Conservation (phyloP, 2,113 vertebrate species). For the Urocynchramus pylzowi region DNA sequence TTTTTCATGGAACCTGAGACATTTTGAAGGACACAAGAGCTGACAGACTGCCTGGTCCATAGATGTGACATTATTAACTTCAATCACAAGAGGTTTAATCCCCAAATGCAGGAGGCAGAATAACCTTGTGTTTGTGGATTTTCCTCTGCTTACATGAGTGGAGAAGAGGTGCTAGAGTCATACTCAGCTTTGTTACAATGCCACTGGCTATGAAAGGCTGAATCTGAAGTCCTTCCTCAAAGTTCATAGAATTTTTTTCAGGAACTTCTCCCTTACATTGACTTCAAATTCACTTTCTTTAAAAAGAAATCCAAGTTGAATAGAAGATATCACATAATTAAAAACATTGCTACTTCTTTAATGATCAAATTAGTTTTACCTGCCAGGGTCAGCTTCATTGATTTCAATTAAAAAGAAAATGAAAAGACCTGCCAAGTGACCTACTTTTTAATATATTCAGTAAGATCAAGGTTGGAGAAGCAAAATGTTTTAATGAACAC, state of each 20-base stretch:
- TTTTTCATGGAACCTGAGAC: background rate
- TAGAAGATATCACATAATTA: constrained; percentile 30
- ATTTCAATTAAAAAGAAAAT: constrained; percentile 39
- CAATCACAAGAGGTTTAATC: background rate
- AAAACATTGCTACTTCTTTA: constrained; percentile 33
- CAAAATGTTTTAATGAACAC: constrained; percentile 45
- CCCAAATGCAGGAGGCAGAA: background rate
- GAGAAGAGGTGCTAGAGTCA: background rate
- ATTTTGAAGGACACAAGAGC: background rate
- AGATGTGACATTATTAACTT: background rate
- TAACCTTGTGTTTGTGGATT: background rate
- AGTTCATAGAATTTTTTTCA: background rate
- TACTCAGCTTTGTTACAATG: background rate
- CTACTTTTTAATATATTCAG: constrained; percentile 7
- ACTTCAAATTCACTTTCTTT: background rate
- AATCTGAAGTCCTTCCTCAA: background rate
- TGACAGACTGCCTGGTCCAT: background rate
- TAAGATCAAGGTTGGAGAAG: constrained; percentile 26
- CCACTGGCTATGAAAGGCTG: background rate
- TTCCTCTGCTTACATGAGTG: background rate
- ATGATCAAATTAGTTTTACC: constrained; percentile 44
- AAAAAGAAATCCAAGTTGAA: background rate
- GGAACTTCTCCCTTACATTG: background rate
- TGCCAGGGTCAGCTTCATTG: constrained; percentile 5
- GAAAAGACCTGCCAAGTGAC: background rate